phyloP scores from a whole-genome alignment of 1,140 invertebrate genomes.

The Tribolium castaneum region DNA sequence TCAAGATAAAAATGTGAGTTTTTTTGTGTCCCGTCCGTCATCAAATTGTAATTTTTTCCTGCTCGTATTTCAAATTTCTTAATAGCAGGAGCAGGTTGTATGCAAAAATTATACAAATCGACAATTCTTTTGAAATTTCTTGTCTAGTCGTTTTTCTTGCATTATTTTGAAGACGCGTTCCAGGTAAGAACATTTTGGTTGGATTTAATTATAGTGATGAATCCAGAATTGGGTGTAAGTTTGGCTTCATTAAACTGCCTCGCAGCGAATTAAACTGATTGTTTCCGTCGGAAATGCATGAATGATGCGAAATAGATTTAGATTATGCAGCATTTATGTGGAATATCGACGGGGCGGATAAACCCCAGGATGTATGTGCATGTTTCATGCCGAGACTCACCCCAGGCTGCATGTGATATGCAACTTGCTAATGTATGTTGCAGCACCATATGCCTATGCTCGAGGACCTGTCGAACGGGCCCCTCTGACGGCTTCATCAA shows the following conservation, averaged over 20 bases:
- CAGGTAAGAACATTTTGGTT: no score
- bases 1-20: no score
- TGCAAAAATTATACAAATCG: no score
- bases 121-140: no score
- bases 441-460: slow-evolving; percentile 59
- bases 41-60: no score
- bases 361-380: slow-evolving; percentile 50
- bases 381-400: slow-evolving; percentile 50
- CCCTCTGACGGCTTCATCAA: slow-evolving; percentile 52
- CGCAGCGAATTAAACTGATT: neutral
- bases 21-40: no score
- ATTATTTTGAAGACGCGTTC: no score
- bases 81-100: no score
- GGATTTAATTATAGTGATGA: no score
- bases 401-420: slow-evolving; percentile 51
- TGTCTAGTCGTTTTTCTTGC: no score
- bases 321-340: slow-evolving; percentile 46
- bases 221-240: no score
- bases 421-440: slow-evolving; percentile 60
- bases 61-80: no score
- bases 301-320: slow-evolving; percentile 49
- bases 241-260: neutral
- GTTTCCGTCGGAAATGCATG: slow-evolving; percentile 29
- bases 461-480: slow-evolving; percentile 57
- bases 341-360: slow-evolving; percentile 51